Percentiles rank a stretch among this genome's conserved stretches.
Evolutionary conservation across 2,888 invertebrate genomes (phyloP).

Genomic region (Embidobia sp.): DNA sequence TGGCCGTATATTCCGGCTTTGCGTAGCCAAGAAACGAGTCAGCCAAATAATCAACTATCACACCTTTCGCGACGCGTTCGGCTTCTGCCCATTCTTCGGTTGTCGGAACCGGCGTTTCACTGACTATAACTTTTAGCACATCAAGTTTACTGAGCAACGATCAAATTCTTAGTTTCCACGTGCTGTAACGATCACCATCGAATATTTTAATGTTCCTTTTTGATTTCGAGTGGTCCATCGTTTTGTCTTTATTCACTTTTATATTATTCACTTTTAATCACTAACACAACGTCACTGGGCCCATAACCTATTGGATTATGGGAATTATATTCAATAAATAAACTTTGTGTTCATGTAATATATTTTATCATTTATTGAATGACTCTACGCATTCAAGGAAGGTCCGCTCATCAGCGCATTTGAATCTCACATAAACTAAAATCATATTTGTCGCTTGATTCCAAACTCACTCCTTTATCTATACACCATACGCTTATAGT

Average conservation of each 20-base stretch:
- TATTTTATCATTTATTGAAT: too few species aligned
- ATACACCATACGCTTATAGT: too few species aligned
- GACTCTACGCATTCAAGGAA: too few species aligned
- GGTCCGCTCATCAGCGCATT: too few species aligned
- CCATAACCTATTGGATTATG: conserved; percentile 15
- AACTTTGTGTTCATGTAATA: too few species aligned
- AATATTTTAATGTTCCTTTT: neutral
- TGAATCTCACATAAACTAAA: too few species aligned
- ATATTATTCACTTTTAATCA: too few species aligned
- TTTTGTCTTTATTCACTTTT: conserved; percentile 7
- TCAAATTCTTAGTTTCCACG: neutral
- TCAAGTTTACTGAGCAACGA: neutral
- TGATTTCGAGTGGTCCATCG: neutral
- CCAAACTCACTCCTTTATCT: too few species aligned
- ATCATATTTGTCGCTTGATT: too few species aligned
- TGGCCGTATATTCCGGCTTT: neutral
- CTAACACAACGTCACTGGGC: neutral
- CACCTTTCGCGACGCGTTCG: neutral
- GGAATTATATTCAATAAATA: too few species aligned
- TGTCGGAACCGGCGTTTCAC: neutral
- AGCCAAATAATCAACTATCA: neutral
- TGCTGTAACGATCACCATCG: neutral
- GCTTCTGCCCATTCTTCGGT: neutral
- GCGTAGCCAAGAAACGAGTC: neutral
- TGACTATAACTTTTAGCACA: neutral